Conservation (phyloP, 2,888 invertebrate genomes). For the Mesorhabditis sp. region DNA sequence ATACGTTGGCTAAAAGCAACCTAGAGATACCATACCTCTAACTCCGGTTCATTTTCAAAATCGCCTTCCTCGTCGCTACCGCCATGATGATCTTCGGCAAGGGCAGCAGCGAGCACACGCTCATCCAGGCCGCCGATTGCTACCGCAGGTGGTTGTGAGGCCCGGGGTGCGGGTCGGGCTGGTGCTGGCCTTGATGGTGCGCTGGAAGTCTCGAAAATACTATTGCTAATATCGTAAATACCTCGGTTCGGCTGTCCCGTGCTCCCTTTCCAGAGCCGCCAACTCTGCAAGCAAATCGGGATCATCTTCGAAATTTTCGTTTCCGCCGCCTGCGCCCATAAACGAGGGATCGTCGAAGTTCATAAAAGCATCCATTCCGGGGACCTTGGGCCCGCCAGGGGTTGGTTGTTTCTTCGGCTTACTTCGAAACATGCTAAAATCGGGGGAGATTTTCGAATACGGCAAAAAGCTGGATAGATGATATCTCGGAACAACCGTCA, state of each 20-base stretch:
- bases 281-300: conserved; percentile 40
- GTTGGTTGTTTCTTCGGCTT: neutral
- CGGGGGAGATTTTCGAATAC: no score
- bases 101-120: conserved; percentile 24
- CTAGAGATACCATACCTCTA: neutral
- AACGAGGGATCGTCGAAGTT: neutral
- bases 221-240: neutral
- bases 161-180: conserved; percentile 12
- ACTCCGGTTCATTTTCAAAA: neutral
- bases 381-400: neutral
- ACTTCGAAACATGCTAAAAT: neutral
- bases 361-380: neutral
- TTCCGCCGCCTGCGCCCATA: neutral
- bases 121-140: conserved; percentile 16
- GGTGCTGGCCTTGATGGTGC: conserved; percentile 8
- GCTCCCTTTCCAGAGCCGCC: conserved; percentile 33
- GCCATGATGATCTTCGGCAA: conserved; percentile 18
- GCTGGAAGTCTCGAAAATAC: conserved; percentile 8
- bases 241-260: no score
- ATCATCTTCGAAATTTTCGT: conserved; percentile 31
- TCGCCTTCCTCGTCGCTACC: conserved; percentile 18
- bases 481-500: no score
- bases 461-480: no score
- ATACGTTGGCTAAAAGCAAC: neutral
- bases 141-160: conserved; percentile 8